Base-by-base conservation (phyloP, 2,797 vertebrate species). In the Etheostoma nigrum region DNA sequence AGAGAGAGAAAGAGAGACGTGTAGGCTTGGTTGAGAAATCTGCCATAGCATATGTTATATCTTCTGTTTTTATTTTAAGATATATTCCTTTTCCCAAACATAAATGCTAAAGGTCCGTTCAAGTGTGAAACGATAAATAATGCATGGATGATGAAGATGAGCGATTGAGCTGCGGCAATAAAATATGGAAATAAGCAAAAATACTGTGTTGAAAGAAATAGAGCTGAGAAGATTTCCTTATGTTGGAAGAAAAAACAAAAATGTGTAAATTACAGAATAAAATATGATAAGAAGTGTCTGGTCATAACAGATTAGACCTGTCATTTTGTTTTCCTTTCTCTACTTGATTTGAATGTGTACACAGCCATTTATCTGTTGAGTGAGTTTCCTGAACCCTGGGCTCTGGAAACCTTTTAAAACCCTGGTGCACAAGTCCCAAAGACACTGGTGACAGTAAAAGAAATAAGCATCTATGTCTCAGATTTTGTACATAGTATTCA, bases 331-430 rank as follows among this genome's bases (percentile, higher is more conserved):
- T 89, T 88, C 21, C 54, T 82, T 82, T 67, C 76, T 78, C 23
- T 59, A 25, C 71, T 79, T 73, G 67, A 85, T 84, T 86, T 78
- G 60, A 87, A 84, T 83, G 79, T 85, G 88, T 88, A 70, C 84
- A 30, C 14, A 33, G 78, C 58, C 68, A n/a, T 89, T 86, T 85
- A 61, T 90, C 78, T 88, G 84, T 57, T 89, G 84, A 86, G 78
- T 85, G 84, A 85, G 68, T 89, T 86, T 91, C 79, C 89, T 52
- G 80, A 83, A 82, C 79, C 54, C 33, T 80, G 78, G 79, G 72
- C 48, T 54, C 10, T 82, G 67, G 85, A 85, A 85, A 85, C 66
- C 71, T 76, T 67, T 74, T 82, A 81, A 89, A 84, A 72, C 44
- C 36, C 15, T 5, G 53, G 23, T 33, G 47, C 82, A 78, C 85